Evolutionary conservation across 2,888 invertebrate species (phyloP).

Genomic region (Acanthoscelides obtectus): DNA sequence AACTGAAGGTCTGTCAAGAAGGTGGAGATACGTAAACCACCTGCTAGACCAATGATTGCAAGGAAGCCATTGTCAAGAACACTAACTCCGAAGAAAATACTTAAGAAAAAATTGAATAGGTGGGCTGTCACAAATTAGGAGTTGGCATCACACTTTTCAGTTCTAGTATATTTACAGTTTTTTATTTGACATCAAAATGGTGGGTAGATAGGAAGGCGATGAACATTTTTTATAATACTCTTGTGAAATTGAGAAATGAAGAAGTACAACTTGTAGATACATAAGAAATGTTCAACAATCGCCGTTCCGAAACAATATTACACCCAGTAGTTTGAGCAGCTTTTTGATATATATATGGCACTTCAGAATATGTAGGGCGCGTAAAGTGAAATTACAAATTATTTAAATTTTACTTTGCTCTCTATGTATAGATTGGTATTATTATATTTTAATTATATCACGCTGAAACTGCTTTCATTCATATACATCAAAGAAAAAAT

Average conservation of each 20-base stretch:
- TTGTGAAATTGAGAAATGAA: no score
- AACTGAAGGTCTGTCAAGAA: constrained; percentile 19
- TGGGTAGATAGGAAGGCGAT: not conserved
- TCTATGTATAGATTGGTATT: not conserved
- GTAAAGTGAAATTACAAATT: not conserved
- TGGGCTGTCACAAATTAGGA: constrained; percentile 13
- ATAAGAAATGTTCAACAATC: no score
- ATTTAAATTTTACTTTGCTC: not conserved
- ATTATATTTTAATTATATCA: not conserved
- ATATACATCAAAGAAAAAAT: no score
- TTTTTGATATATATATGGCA: not conserved
- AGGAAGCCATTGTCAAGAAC: constrained; percentile 18
- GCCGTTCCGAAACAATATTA: no score
- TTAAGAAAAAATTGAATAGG: constrained; percentile 28
- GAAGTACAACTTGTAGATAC: no score
- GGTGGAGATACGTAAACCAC: constrained; percentile 24
- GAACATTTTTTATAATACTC: not conserved
- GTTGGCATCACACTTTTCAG: not conserved
- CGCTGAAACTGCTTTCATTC: not conserved
- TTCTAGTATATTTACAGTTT: not conserved
- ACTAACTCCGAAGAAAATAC: constrained; percentile 23
- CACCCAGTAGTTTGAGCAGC: not conserved
- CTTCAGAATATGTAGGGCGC: not conserved
- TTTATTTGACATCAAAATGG: not conserved
- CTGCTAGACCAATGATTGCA: constrained; percentile 14